Base-by-base conservation (phyloP, 2,888 invertebrate species). In the Tachina fera region DNA sequence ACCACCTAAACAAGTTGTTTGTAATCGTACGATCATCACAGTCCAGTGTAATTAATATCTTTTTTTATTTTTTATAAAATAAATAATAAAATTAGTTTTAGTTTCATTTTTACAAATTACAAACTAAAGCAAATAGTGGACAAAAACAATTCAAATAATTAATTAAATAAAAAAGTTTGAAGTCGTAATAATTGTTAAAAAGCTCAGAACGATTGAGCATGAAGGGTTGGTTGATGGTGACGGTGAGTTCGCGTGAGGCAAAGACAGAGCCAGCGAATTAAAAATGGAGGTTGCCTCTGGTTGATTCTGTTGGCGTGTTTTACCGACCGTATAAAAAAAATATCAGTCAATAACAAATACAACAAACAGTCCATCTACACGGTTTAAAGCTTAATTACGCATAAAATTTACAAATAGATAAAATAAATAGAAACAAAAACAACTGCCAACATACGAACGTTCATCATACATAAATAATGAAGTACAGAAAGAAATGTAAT, bases 341-440 rank as follows among this genome's bases (percentile, higher is more conserved):
- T 41, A 53, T 51, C 68, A 53, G 31, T 31, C 31, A 31, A 68
- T 77, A 60, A 22, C 77, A 68, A 68, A 68, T 16, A 16, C 51
- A 51, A 16, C 3, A 22, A 3, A 0, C 31, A 2, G 22, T 53
- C 41, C 68, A 68, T 13, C 47, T 68, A 51, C 51, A 41, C 68
- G 41, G 41, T 60, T 47, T 47, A 16, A 61, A 61, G 19, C 19
- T 74, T 61, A 74, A 74, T 74, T 74, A 74, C 74, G 74, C 61
- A 74, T 74, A 74, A 74, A 61, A 74, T 74, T 49, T 39, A 49
- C 8, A 60, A 41, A 68, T 6, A 68, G 51, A 49, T 68, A 39
- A 53, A 68, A 41, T 31, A 53, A 68, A 53, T 68, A 13, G 51
- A 39, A 68, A 68, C 11, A 39, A 53, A 51, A 13, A 51, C 19